These are phyloP conservation scores for Ceriagrion tenellum DNA, from an alignment of 2,888 invertebrate genomes.

Conservation along the genomic window DNA sequence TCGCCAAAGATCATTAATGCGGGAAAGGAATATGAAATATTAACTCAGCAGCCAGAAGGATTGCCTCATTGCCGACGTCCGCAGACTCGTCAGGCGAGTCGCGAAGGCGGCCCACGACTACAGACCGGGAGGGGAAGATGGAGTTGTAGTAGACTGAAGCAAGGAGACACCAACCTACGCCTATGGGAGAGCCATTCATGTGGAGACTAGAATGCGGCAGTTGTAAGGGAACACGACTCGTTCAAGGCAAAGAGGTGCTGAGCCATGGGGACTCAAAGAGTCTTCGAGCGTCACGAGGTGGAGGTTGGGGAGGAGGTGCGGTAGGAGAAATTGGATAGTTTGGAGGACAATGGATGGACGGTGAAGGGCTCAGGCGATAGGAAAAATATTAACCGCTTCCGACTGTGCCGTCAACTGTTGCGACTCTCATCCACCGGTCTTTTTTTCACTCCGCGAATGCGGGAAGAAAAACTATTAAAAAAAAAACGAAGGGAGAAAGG, in stretches of 20 bases:
- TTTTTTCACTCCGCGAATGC: not conserved
- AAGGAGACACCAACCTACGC: not conserved
- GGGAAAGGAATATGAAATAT: too few species aligned
- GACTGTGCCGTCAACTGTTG: slow-evolving; percentile 4
- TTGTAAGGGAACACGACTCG: not conserved
- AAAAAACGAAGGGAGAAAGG: not conserved
- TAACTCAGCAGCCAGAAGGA: too few species aligned
- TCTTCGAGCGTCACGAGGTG: too few species aligned
- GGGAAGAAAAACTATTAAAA: not conserved
- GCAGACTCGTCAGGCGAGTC: not conserved
- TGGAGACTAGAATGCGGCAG: slow-evolving; percentile 9
- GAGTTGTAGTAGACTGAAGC: not conserved
- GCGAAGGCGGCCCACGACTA: not conserved
- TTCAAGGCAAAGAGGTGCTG: not conserved
- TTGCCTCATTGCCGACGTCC: not conserved
- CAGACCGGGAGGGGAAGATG: not conserved
- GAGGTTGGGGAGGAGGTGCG: not conserved
- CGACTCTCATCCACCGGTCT: not conserved
- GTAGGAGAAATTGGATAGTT: slow-evolving; percentile 9
- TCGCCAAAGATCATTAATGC: too few species aligned
- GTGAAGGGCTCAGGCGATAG: not conserved
- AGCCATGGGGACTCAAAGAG: too few species aligned
- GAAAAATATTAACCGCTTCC: slow-evolving; percentile 15
- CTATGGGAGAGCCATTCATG: slow-evolving; percentile 15
- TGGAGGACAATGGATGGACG: not conserved